phyloP scores from a whole-genome alignment of 2,888 invertebrate species.

The Sabellastarte sp. region DNA sequence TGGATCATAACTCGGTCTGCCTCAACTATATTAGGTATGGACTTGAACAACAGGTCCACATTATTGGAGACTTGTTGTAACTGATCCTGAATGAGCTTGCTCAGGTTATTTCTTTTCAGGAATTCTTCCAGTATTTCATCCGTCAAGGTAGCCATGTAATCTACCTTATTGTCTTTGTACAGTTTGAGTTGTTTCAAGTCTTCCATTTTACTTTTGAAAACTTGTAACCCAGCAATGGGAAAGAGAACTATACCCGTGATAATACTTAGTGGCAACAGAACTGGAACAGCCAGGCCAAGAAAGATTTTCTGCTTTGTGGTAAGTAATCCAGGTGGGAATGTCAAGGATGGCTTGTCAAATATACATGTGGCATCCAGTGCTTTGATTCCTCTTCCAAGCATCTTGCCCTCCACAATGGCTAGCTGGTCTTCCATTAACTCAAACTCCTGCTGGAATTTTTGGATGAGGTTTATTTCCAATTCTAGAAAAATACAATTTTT shows the following conservation, averaged over 20 bases:
- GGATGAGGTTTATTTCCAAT: conserved; percentile 24
- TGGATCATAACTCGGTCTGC: conserved; percentile 17
- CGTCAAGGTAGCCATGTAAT: conserved; percentile 14
- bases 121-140: conserved; percentile 19
- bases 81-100: conserved; percentile 14
- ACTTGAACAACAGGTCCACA: conserved; percentile 12
- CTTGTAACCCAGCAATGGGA: no score
- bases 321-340: conserved; percentile 12
- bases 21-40: conserved; percentile 15
- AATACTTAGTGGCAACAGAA: conserved; percentile 21
- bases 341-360: neutral
- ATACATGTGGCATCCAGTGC: conserved; percentile 1
- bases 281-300: conserved; percentile 18
- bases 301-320: conserved; percentile 18
- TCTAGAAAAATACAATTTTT: conserved; percentile 31
- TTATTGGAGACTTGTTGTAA: conserved; percentile 15
- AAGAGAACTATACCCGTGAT: no score
- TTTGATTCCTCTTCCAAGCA: conserved; percentile 13
- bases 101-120: conserved; percentile 13
- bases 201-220: neutral
- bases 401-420: conserved; percentile 41
- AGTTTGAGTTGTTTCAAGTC: neutral
- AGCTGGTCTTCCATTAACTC: conserved; percentile 48
- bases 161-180: conserved; percentile 14
- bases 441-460: conserved; percentile 42